Evolutionary conservation across 2,797 vertebrate species (phyloP), one percentile per base, ranked within the genome.

Genomic region (Rhabdomys pumilio): DNA sequence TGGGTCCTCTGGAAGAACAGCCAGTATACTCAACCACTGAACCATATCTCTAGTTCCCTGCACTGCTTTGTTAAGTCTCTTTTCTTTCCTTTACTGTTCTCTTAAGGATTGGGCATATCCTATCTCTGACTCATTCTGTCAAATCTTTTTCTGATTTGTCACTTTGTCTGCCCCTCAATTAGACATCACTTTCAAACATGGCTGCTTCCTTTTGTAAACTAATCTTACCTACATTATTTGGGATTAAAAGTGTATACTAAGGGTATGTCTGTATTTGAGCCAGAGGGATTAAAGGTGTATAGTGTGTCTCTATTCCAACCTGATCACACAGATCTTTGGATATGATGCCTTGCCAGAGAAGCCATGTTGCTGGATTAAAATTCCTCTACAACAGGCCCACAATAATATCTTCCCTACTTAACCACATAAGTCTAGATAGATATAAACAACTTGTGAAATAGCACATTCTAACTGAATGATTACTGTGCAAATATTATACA

Each of bases 391-490:
- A 76, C 22, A 87, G n/a, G n/a, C 12, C 22, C 29, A 84, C 41
- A 82, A 59, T 63, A 92, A 61, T 92, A 87, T 57, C 84, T 95
- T 8, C 19, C 15, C 24, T 73, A 34, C 13, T 96, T 90, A 73
- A 9, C 29, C 29, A 50, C 50, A 75, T 20, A 87, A 31, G 17
- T 24, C 75, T 76, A 38, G 72, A n/a, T 67, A 89, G 69, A 44
- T 75, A 79, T 61, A 89, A 86, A 79, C 26, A 61, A 8, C 75
- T 92, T 41, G 55, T 55, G 88, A 91, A 94, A 90, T 19, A 83
- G 1, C 75, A 50, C n/a, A 50, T 85, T 95, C 38, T 86, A 88
- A 63, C 22, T 88, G 47, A 90, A 80, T 93, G 59, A 14, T n/a
- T 92, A 3, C n/a, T 75, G 0, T 59, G 67, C 72, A 69, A 83